Base-by-base conservation (phyloP, 2,888 invertebrate species). In the Xestoiulus laeticollis region DNA sequence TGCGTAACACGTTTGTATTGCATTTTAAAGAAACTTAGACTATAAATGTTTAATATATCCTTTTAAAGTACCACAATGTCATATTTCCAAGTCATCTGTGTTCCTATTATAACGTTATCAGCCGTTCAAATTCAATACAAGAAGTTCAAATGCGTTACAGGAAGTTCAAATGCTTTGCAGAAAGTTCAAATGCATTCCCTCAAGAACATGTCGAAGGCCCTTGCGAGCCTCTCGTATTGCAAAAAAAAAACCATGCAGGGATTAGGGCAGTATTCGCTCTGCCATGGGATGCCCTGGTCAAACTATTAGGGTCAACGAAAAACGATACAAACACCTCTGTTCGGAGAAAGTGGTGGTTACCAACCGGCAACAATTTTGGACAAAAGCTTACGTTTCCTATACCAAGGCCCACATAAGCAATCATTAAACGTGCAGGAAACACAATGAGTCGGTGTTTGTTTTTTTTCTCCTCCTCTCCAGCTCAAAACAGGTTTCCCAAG, bases 401-500 rank as follows among this genome's bases (percentile, higher is more conserved):
- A 78, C 78, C 78, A 30, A 78, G 78, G 26, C 78, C 78, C 78
- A 78, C 78, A 78, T 14, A 78, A 78, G 78, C 78, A 78, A 78
- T 78, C 78, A 78, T 78, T 78, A 78, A n/a, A 3, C 30, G 78
- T 78, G 78, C 78, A 78, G 78, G 78, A 78, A 78, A 78, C 78
- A 78, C 78, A 78, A 78, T 78, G 78, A 78, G 78, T 78, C 16
- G 78, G 1, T 14, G 78, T 78, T 59, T 14, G 78, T 78, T 59
- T 59, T 59, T 78, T 78, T 78, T 78, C 14, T 78, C 12, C n/a
- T n/a, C n/a, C n/a, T 12, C 68, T 68, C 26, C 68, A 68, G 3
- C 78, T 26, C 30, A 12, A 78, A 78, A 78, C 78, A 78, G 78
- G 78, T 78, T 78, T 78, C 78, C 78, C 78, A 14, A 78, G 78